Conservation (phyloP, 2,888 invertebrate species). For the Podabrus alpinus region DNA sequence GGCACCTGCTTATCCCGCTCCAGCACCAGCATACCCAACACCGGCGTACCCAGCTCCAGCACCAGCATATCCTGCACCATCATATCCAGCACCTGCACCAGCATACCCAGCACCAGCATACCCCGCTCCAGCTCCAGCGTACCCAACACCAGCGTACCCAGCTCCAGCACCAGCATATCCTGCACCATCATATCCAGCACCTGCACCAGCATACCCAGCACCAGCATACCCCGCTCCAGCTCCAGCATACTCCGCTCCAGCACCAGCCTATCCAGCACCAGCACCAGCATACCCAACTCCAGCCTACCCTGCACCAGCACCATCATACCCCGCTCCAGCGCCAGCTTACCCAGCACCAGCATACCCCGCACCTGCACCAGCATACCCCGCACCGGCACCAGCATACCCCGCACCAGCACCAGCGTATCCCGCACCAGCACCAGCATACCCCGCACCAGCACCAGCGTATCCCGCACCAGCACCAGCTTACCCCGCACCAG, state of each 20-base stretch:
- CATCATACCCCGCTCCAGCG: constrained; percentile 29
- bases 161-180: constrained; percentile 27
- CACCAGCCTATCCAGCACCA: constrained; percentile 7
- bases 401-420: constrained; percentile 7
- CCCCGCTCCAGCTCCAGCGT: neutral
- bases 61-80: neutral
- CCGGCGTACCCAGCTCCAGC: constrained; percentile 18
- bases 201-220: neutral
- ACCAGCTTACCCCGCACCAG: constrained; percentile 17
- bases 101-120: constrained; percentile 9
- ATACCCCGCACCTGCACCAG: constrained; percentile 1
- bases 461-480: constrained; percentile 10
- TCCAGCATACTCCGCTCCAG: constrained; percentile 7
- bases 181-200: constrained; percentile 31
- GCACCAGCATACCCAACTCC: constrained; percentile 13
- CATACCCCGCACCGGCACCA: constrained; percentile 19
- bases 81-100: neutral
- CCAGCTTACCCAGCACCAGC: constrained; percentile 5
- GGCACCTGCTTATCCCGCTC: constrained; percentile 11
- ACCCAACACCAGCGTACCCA: constrained; percentile 13
- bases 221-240: constrained; percentile 15
- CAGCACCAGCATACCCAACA: constrained; percentile 31
- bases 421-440: neutral
- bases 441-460: constrained; percentile 22
- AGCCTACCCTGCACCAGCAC: constrained; percentile 14